Percentiles rank a stretch among this genome's conserved stretches.
Conservation (phyloP, 2,113 vertebrate genomes). For the Gallinago undulata region DNA sequence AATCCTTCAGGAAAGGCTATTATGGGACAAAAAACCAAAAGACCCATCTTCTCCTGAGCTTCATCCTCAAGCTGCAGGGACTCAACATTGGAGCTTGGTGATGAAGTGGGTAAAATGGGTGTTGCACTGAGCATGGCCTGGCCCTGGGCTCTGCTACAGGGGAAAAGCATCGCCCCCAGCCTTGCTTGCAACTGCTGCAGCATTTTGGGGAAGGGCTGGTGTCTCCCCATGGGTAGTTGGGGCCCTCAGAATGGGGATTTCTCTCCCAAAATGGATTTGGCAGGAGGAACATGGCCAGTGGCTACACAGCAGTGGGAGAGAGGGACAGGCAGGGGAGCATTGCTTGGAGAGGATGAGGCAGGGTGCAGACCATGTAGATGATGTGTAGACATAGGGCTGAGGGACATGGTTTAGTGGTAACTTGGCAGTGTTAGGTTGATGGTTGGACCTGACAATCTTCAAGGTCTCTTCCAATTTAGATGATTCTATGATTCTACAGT, state of each 20-base stretch:
- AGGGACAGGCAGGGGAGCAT: background rate
- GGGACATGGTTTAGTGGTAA: background rate
- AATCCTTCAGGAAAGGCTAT: background rate
- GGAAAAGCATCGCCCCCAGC: background rate
- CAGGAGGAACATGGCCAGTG: background rate
- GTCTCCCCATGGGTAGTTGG: background rate
- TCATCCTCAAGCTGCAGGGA: background rate
- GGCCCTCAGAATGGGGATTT: background rate
- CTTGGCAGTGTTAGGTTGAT: background rate
- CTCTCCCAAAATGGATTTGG: background rate
- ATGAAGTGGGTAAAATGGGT: background rate
- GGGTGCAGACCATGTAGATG: background rate
- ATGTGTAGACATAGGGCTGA: background rate
- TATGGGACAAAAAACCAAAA: background rate
- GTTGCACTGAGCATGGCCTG: background rate
- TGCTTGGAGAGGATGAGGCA: background rate
- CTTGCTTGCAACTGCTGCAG: background rate
- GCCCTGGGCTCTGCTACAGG: background rate
- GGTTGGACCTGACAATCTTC: background rate
- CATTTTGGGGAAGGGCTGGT: background rate
- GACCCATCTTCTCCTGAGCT: background rate
- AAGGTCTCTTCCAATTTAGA: background rate
- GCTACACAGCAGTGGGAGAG: background rate
- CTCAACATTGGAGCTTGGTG: fast-evolving
- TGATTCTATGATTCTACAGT: background rate